phyloP scores from a whole-genome alignment of 2,113 vertebrate genomes.

The Sylvicapra grimmia region DNA sequence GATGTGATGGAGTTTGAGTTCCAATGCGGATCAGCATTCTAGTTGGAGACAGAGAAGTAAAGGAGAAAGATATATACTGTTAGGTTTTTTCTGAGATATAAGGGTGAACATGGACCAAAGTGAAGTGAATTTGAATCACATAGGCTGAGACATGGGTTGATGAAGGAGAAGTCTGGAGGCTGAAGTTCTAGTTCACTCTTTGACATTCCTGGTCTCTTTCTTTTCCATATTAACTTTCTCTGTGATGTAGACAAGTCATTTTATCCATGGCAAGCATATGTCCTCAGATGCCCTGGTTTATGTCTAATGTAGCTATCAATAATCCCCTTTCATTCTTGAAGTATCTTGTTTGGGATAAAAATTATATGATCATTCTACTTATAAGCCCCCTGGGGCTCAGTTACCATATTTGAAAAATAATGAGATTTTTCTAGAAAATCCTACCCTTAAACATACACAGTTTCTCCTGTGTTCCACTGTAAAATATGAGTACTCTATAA shows the following conservation, averaged over 20 bases:
- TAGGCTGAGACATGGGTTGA: not conserved
- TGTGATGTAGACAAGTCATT: not conserved
- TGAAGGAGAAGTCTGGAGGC: not conserved
- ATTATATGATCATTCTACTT: not conserved
- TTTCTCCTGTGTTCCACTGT: not conserved
- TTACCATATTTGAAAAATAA: constrained; percentile 5
- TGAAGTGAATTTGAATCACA: not conserved
- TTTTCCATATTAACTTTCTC: not conserved
- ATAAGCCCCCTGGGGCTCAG: not conserved
- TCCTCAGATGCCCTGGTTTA: not conserved
- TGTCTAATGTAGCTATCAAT: not conserved
- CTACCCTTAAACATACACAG: not conserved
- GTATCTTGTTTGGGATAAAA: not conserved
- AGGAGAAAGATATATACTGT: not conserved
- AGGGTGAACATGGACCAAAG: not conserved
- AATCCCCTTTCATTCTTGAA: not conserved
- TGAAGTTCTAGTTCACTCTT: not conserved
- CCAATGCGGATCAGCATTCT: not conserved
- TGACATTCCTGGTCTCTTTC: not conserved
- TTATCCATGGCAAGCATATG: not conserved
- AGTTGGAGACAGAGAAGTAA: not conserved
- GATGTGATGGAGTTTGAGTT: not conserved
- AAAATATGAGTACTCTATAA: not conserved
- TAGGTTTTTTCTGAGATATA: not conserved
- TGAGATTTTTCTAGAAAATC: not conserved